Conservation (phyloP, 2,797 vertebrate species). For the Aphelocoma californica region DNA sequence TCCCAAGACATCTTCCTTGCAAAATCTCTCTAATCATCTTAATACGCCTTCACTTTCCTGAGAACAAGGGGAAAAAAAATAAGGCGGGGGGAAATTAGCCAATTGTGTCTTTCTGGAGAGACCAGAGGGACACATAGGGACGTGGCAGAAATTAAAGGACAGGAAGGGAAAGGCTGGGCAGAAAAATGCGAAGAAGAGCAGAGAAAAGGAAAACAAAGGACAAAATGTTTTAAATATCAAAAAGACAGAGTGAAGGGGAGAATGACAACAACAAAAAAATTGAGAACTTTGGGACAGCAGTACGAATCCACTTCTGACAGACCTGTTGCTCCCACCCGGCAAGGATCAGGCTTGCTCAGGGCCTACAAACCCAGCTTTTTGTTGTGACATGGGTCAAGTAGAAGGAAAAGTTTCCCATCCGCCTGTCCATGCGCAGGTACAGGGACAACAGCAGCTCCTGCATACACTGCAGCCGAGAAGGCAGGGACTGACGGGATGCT, state of each 20-base stretch:
- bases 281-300: not conserved
- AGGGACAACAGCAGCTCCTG: not conserved
- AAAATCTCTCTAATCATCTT: not conserved
- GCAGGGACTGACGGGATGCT: accelerated
- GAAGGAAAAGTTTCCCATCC: not conserved
- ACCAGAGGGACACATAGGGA: accelerated
- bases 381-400: accelerated
- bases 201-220: not conserved
- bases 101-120: not conserved
- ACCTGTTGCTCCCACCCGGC: not conserved
- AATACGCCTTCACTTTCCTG: not conserved
- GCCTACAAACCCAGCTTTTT: not conserved
- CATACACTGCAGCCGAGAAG: accelerated
- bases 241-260: not conserved
- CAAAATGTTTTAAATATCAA: not conserved
- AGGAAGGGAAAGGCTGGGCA: not conserved
- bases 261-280: not conserved
- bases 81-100: not conserved
- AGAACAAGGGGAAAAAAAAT: not conserved
- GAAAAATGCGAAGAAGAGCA: not conserved
- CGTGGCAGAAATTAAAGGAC: not conserved
- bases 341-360: not conserved
- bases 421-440: accelerated
- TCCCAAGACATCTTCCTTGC: not conserved
- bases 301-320: not conserved